Evolutionary conservation across 2,888 invertebrate species (phyloP).

Genomic region (Drosophila lutescens): DNA sequence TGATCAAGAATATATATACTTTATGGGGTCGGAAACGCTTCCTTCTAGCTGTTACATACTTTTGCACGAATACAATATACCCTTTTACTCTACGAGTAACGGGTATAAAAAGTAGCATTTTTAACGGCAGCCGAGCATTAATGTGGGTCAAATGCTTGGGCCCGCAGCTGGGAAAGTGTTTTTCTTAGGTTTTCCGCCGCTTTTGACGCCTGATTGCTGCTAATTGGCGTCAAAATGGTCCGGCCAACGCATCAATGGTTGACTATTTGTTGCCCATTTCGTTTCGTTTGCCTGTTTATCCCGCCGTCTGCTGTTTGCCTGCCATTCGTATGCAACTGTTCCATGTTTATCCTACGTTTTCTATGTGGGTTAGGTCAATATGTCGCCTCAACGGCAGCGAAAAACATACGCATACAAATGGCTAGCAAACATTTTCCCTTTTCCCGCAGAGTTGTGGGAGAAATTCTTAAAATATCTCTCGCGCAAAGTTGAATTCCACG

Average conservation of each 20-base stretch:
- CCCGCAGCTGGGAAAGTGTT: constrained; percentile 64
- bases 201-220: constrained; percentile 74
- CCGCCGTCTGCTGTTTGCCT: constrained; percentile 45
- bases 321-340: constrained; percentile 76
- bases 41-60: no score
- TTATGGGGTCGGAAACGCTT: no score
- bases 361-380: constrained; percentile 74
- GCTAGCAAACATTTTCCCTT: constrained; percentile 18
- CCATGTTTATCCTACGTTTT: constrained; percentile 36
- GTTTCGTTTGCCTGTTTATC: constrained; percentile 65
- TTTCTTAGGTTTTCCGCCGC: constrained; percentile 57
- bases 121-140: constrained; percentile 34
- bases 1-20: no score
- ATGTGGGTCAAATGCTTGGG: constrained; percentile 67
- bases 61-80: no score
- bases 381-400: constrained; percentile 11
- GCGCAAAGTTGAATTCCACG: constrained; percentile 19
- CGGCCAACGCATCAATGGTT: constrained; percentile 57
- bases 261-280: constrained; percentile 61
- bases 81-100: no score
- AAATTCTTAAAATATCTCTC: constrained; percentile 43
- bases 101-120: constrained; percentile 42
- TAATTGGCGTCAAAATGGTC: constrained; percentile 75
- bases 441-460: constrained; percentile 3
- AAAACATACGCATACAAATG: constrained; percentile 13